Evolutionary conservation across 2,797 vertebrate genomes (phyloP).

Genomic region (Todus mexicanus): DNA sequence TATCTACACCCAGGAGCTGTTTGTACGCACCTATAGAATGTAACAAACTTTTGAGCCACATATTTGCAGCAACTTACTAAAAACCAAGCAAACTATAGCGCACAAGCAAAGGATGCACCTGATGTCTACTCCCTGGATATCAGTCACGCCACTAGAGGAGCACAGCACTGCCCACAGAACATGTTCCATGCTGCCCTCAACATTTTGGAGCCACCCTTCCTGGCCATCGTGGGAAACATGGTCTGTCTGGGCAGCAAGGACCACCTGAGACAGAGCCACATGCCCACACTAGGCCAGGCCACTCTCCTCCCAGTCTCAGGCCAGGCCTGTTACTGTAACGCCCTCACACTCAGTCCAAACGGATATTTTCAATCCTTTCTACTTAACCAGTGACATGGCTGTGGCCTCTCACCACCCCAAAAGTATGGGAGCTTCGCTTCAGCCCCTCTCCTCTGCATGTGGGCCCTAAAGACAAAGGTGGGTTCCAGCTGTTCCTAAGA

Average conservation of each 20-base stretch:
- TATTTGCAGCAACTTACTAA: neutral
- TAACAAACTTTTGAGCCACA: neutral
- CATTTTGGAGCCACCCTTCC: neutral
- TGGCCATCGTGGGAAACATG: accelerated
- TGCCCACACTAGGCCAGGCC: neutral
- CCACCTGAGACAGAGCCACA: neutral
- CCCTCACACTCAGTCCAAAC: neutral
- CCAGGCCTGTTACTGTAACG: neutral
- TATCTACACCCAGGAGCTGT: neutral
- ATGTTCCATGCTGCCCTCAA: accelerated
- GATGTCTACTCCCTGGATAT: accelerated
- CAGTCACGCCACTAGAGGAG: neutral
- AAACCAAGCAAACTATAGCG: neutral
- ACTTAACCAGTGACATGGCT: neutral
- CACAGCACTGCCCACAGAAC: accelerated
- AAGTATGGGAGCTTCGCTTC: accelerated
- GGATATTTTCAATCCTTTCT: neutral
- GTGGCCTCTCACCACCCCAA: neutral
- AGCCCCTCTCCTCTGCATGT: neutral
- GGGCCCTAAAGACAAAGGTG: neutral
- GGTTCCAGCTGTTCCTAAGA: neutral
- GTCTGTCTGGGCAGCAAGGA: neutral
- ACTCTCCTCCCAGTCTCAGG: neutral
- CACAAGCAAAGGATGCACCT: accelerated
- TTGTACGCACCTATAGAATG: neutral